Conservation (phyloP, 2,888 invertebrate genomes). For the Chloroclystis v-ata region DNA sequence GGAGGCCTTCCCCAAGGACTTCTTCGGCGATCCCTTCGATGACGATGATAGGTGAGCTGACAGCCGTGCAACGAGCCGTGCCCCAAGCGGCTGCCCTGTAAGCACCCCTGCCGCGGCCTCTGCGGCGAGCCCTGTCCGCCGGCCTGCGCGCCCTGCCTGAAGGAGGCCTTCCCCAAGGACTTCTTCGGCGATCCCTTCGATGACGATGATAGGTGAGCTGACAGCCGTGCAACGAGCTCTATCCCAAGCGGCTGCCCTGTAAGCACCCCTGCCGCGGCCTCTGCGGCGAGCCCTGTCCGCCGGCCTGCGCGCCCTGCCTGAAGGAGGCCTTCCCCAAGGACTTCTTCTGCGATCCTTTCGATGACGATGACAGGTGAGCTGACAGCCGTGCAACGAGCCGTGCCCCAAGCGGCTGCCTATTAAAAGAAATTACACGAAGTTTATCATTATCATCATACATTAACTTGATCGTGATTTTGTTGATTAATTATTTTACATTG, state of each 20-base stretch:
- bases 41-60: conserved; percentile 64
- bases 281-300: conserved; percentile 85
- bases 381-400: conserved; percentile 58
- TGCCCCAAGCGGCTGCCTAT: conserved; percentile 52
- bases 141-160: conserved; percentile 77
- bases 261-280: conserved; percentile 82
- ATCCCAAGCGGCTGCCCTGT: conserved; percentile 64
- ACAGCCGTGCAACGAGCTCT: conserved; percentile 61
- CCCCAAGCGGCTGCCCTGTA: conserved; percentile 60
- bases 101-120: conserved; percentile 82
- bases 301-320: conserved; percentile 77
- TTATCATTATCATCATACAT: too few species aligned
- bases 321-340: conserved; percentile 64
- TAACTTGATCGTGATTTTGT: too few species aligned
- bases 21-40: conserved; percentile 59
- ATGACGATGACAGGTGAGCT: conserved; percentile 69
- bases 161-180: conserved; percentile 63
- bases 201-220: conserved; percentile 64
- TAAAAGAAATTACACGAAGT: too few species aligned
- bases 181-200: conserved; percentile 61
- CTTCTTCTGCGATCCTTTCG: conserved; percentile 58
- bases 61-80: conserved; percentile 66
- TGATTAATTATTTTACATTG: too few species aligned
- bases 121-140: conserved; percentile 85
- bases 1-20: conserved; percentile 63